Evolutionary conservation across 1,140 invertebrate species (phyloP), one percentile per base, ranked within the genome.

Genomic region (Goniozus legneri): DNA sequence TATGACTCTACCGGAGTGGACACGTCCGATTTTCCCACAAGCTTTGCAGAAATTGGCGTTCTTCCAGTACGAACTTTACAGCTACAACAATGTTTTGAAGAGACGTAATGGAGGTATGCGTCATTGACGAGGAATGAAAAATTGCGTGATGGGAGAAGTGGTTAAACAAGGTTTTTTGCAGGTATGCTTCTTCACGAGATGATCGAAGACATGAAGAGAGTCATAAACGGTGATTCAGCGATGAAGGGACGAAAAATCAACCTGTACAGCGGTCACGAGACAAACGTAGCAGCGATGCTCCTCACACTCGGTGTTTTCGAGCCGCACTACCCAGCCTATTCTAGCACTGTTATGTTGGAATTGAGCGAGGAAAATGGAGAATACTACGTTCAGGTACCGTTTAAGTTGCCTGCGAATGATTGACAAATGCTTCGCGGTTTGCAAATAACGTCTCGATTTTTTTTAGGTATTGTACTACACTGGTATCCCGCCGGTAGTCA

Each of bases 181-280:
- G 78, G 77, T 33, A 70, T 73, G n/a, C 54, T 84, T 18, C 50
- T 84, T 39, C 59, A 69, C 31, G 76, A 79, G 46, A 79, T 84
- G 31, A 47, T 82, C 13, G 71, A 78, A 22, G 75, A 79, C 44
- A 50, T 50, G 27, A 27, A 27, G 4, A 27, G 24, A 27, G 10
- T 27, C 24, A 10, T 27, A 4, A 10, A 4, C 24, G 24, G 24
- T 6, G 24, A 27, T 27, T 6, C 4, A 10, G 4, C 24, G 24
- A 27, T 27, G 24, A 27, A 27, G 24, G 24, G 24, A 6, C 4
- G 24, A 27, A 83, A 84, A 58, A 56, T 85, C 33, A 77, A 73
- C 39, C 52, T 84, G 19, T 84, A 81, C 65, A 82, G 82, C 6
- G 82, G 77, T 4, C 86, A 89, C 62, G 88, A 89, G 60, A 83